These are phyloP conservation scores for Euzophera pinguis DNA, from an alignment of 2,888 invertebrate species.

Conservation along the genomic window DNA sequence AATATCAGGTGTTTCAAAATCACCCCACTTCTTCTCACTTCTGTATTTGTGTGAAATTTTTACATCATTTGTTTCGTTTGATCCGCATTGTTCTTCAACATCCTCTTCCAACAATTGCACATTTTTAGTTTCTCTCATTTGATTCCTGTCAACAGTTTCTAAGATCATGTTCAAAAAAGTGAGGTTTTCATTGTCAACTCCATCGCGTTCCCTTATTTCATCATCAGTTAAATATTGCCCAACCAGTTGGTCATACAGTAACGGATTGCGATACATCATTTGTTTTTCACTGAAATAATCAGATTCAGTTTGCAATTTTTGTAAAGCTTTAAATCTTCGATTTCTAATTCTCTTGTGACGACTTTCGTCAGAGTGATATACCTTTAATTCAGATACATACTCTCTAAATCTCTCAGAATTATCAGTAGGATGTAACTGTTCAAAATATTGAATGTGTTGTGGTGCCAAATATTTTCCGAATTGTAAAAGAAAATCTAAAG, in stretches of 20 bases:
- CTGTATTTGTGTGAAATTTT: slow-evolving; percentile 20
- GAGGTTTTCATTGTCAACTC: slow-evolving; percentile 74
- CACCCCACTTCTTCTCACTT: slow-evolving; percentile 72
- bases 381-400: slow-evolving; percentile 81
- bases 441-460: slow-evolving; percentile 86
- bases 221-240: slow-evolving; percentile 91
- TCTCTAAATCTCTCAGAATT: slow-evolving; percentile 80
- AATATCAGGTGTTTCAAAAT: slow-evolving; percentile 70
- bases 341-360: slow-evolving; percentile 84
- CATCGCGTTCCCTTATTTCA: slow-evolving; percentile 84
- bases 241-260: slow-evolving; percentile 93
- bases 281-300: slow-evolving; percentile 94
- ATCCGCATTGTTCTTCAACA: slow-evolving; percentile 43
- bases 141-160: slow-evolving; percentile 88
- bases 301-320: slow-evolving; percentile 83
- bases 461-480: slow-evolving; percentile 86
- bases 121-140: slow-evolving; percentile 81
- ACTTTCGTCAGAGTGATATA: slow-evolving; percentile 74
- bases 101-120: slow-evolving; percentile 82
- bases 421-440: slow-evolving; percentile 40
- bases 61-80: slow-evolving; percentile 29
- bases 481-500: slow-evolving; percentile 85
- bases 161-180: slow-evolving; percentile 88
- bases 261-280: slow-evolving; percentile 95
- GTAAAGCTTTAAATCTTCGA: slow-evolving; percentile 89